Conservation (phyloP, 2,888 invertebrate genomes). For the Schizaphis graminum region DNA sequence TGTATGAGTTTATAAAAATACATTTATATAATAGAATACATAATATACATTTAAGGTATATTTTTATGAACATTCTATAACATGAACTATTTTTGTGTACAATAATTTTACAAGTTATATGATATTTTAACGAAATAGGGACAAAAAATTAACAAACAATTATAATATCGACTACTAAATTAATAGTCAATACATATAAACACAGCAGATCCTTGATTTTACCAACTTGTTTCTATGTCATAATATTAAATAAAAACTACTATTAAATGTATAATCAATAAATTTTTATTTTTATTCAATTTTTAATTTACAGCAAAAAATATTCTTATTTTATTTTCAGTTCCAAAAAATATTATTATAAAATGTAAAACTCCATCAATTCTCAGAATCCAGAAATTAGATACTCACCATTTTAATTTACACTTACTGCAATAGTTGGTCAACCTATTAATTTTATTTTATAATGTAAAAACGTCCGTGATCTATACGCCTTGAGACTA, state of each 20-base stretch:
- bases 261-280: not conserved
- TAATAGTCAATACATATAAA: not conserved
- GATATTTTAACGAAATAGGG: not conserved
- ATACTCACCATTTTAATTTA: not conserved
- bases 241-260: not conserved
- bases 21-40: not conserved
- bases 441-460: not conserved
- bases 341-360: not conserved
- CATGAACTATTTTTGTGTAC: not conserved
- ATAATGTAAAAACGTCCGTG: not conserved
- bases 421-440: not conserved
- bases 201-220: not conserved
- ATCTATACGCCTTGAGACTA: not conserved
- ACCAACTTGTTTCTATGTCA: not conserved
- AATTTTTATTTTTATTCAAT: not conserved
- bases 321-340: not conserved
- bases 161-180: not conserved
- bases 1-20: not conserved
- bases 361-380: not conserved
- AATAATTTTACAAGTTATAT: not conserved
- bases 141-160: not conserved
- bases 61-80: too few species aligned
- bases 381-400: not conserved
- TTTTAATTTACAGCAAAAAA: not conserved
- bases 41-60: not conserved